Percentiles rank a stretch among this genome's conserved stretches.
phyloP scores from a whole-genome alignment of 2,113 vertebrate genomes.

The Orientallactaga bullata region DNA sequence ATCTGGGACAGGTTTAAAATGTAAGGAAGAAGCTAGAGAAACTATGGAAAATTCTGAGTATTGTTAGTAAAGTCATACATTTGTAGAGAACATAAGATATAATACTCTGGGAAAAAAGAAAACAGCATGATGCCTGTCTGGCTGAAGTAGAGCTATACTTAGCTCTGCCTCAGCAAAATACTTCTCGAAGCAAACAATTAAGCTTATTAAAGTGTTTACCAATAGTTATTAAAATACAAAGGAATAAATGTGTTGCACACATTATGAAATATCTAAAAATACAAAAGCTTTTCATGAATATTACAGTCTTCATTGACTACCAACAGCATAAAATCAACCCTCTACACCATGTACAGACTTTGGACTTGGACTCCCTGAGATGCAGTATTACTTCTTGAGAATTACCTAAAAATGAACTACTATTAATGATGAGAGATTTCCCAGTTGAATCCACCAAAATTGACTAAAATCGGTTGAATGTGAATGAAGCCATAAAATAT shows the following conservation, averaged over 20 bases:
- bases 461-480: neutral
- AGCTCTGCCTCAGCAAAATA: conserved; percentile 42
- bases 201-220: neutral
- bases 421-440: conserved; percentile 8
- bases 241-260: conserved; percentile 18
- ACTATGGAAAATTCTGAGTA: neutral
- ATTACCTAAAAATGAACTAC: neutral
- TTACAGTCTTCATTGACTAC: neutral
- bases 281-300: neutral
- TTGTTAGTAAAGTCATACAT: neutral
- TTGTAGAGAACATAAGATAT: conserved; percentile 10
- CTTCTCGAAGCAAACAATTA: conserved; percentile 37
- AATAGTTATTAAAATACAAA: conserved; percentile 35
- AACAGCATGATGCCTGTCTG: neutral
- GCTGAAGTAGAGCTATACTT: conserved; percentile 19
- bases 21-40: conserved; percentile 28
- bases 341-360: neutral
- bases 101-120: neutral
- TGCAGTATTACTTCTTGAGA: neutral
- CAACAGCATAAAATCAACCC: neutral
- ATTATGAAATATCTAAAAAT: neutral
- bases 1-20: neutral
- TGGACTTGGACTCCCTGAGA: neutral
- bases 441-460: neutral
- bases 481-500: conserved; percentile 16